Conservation (phyloP, 92 coral and sea anemone genomes). For the Diadumene lineata region DNA sequence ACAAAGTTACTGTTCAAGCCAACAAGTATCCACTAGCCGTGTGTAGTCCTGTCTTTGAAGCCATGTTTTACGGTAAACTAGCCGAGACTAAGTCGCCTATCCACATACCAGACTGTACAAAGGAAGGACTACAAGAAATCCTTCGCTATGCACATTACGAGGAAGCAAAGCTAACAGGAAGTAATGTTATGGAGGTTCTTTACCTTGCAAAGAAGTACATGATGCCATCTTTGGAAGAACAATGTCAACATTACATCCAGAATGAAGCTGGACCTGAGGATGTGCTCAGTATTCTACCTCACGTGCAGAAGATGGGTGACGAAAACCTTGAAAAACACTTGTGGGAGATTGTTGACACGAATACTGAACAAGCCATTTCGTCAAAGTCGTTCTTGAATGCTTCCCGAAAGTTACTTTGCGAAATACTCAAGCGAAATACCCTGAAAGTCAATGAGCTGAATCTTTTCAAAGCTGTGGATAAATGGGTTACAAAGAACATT, state of each 20-base stretch:
- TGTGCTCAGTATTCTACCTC: conserved; percentile 50
- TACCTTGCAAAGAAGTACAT: neutral
- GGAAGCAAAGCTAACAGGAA: neutral
- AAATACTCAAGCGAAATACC: conserved; percentile 37
- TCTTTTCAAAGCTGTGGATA: conserved; percentile 60
- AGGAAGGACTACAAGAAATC: neutral
- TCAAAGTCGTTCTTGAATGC: conserved; percentile 45
- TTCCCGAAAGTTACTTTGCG: conserved; percentile 18
- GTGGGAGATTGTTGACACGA: conserved; percentile 52
- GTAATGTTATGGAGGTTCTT: neutral
- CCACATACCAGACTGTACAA: neutral
- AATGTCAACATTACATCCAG: conserved; percentile 31
- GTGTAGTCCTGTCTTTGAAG: conserved; percentile 65
- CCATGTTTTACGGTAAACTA: conserved; percentile 10
- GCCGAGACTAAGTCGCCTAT: neutral
- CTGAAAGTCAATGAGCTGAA: conserved; percentile 40
- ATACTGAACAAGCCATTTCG: conserved; percentile 39
- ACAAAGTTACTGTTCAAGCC: neutral
- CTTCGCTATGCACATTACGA: neutral
- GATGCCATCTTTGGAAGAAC: conserved; percentile 16
- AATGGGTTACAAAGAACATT: conserved; percentile 48
- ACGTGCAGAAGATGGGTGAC: conserved; percentile 38
- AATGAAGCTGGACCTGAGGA: conserved; percentile 37
- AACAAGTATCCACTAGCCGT: conserved; percentile 54
- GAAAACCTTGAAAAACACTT: conserved; percentile 36